phyloP scores from a whole-genome alignment of 2,888 invertebrate genomes.

The Pseudoips prasinana region DNA sequence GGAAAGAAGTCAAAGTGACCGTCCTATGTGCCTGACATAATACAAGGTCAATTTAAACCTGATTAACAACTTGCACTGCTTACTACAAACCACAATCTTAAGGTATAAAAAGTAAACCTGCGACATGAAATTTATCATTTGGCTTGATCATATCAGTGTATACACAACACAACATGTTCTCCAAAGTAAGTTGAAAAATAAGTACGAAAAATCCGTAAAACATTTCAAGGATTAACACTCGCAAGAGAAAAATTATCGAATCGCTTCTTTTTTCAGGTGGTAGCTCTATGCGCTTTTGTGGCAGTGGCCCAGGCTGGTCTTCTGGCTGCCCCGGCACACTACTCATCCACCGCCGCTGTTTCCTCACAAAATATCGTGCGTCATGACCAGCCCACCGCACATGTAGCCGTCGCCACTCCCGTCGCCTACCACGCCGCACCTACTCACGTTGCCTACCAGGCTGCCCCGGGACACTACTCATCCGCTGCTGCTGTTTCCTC shows the following conservation, averaged over 20 bases:
- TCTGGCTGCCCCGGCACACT: no score
- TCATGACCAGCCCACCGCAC: no score
- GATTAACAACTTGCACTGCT: slow-evolving; percentile 34
- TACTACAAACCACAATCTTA: slow-evolving; percentile 18
- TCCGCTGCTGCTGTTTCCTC: no score
- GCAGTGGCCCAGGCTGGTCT: no score
- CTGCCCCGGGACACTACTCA: no score
- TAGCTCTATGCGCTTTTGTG: slow-evolving; percentile 39
- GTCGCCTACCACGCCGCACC: no score
- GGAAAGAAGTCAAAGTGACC: no score
- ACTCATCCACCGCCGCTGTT: no score
- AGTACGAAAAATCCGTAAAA: slow-evolving; percentile 29
- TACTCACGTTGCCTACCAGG: no score
- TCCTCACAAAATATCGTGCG: no score
- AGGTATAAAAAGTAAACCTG: not conserved
- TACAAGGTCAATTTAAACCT: slow-evolving; percentile 13
- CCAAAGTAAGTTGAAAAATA: not conserved
- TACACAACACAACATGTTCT: slow-evolving; percentile 18
- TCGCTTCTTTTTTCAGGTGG: slow-evolving; percentile 36
- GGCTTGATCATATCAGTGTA: slow-evolving; percentile 16
- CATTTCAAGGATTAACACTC: slow-evolving; percentile 22
- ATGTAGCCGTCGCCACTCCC: no score
- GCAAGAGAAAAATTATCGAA: slow-evolving; percentile 40
- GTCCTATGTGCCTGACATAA: no score
- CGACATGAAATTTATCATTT: not conserved